Conservation (phyloP, 2,797 vertebrate species). For the Neoniphon sammara region DNA sequence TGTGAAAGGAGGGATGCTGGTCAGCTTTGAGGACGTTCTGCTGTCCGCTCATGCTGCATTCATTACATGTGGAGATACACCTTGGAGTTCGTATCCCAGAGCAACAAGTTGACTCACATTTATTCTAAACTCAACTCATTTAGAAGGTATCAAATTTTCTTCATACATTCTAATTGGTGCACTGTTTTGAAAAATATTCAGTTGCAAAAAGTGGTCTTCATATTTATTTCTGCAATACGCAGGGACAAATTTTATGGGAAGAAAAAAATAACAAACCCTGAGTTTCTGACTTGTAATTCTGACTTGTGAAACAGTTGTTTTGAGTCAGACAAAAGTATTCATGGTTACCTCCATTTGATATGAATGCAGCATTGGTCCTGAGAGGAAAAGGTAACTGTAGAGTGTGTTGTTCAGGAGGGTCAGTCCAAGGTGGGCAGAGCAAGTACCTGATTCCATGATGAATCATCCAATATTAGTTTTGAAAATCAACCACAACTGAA, state of each 20-base stretch:
- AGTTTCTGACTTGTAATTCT: slow-evolving; percentile 55
- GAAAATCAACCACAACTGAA: slow-evolving; percentile 36
- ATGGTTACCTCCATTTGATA: slow-evolving; percentile 32
- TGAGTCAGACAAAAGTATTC: slow-evolving; percentile 34
- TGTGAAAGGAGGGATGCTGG: slow-evolving; percentile 61
- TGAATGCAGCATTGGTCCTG: slow-evolving; percentile 72
- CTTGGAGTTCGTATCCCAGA: slow-evolving; percentile 22
- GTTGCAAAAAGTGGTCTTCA: slow-evolving; percentile 13
- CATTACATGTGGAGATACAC: slow-evolving; percentile 39
- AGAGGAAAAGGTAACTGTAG: slow-evolving; percentile 55
- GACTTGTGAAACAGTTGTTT: slow-evolving; percentile 28
- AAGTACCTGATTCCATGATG: slow-evolving; percentile 49
- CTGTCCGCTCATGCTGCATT: slow-evolving; percentile 65
- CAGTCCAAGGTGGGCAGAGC: slow-evolving; percentile 37
- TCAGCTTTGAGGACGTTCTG: slow-evolving; percentile 55
- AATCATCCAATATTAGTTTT: slow-evolving; percentile 19
- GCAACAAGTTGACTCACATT: slow-evolving; percentile 18
- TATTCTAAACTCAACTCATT: slow-evolving; percentile 5
- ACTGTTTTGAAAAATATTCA: slow-evolving; percentile 4
- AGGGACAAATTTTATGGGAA: slow-evolving; percentile 19
- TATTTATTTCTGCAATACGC: slow-evolving; percentile 28
- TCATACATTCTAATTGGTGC: neutral
- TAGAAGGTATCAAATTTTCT: neutral
- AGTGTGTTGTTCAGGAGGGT: slow-evolving; percentile 31
- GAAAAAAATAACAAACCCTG: slow-evolving; percentile 46